phyloP scores from a whole-genome alignment of 2,888 invertebrate genomes.

The Tholera decimalis region DNA sequence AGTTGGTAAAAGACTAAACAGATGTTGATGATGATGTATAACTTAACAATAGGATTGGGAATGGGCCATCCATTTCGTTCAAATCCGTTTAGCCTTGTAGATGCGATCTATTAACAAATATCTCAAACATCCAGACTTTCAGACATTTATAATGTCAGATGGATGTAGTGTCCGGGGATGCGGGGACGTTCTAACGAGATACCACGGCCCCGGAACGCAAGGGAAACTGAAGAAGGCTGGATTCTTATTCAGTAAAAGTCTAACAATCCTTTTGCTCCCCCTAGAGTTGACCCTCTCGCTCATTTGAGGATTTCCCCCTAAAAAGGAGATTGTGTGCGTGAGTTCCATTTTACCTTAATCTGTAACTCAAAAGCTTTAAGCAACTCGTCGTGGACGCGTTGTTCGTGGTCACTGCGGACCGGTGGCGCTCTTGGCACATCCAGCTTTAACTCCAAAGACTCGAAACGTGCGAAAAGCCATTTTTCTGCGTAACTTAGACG shows the following conservation, averaged over 20 bases:
- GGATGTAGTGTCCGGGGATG: no score
- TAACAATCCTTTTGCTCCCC: no score
- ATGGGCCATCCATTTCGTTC: not conserved
- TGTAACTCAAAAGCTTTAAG: conserved; percentile 79
- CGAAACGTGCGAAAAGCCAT: conserved; percentile 81
- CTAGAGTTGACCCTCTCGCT: no score
- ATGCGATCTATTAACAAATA: not conserved
- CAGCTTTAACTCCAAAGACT: conserved; percentile 76
- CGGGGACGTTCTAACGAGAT: no score
- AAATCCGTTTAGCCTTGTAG: no score
- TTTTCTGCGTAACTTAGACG: conserved; percentile 82
- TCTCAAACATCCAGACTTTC: not conserved
- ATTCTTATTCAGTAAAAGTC: no score
- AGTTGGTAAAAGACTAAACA: no score
- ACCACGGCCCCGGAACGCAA: no score
- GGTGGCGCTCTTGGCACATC: conserved; percentile 64
- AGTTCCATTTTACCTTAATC: conserved; percentile 73
- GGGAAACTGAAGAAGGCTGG: no score
- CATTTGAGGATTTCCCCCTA: no score
- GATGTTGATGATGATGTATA: no score
- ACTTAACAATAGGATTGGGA: not conserved
- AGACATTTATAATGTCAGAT: no score
- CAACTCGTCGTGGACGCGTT: conserved; percentile 81
- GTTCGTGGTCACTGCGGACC: conserved; percentile 77
- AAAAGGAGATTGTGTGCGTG: not conserved